Conservation (phyloP, 2,113 vertebrate genomes). For the Amazona guildingii region DNA sequence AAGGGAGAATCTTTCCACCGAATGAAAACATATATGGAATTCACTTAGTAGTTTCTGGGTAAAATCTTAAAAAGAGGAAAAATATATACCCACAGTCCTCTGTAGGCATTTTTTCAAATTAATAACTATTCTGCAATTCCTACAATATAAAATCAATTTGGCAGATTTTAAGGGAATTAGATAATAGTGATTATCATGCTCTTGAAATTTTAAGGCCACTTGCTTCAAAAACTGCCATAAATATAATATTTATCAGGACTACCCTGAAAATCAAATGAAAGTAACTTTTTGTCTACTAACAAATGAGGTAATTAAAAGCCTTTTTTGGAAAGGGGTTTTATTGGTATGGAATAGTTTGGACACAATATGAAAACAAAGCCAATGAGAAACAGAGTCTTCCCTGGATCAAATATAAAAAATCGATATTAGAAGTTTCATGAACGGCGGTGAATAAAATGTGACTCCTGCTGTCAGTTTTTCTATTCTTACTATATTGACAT, state of each 20-base stretch:
- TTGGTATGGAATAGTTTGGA: background rate
- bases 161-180: background rate
- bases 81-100: background rate
- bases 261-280: background rate
- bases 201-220: background rate
- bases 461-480: background rate
- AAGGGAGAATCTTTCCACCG: background rate
- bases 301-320: background rate
- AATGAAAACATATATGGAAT: background rate
- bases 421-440: background rate
- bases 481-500: background rate
- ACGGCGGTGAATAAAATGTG: background rate
- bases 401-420: background rate
- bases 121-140: background rate
- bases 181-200: background rate
- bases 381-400: background rate
- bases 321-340: background rate
- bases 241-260: background rate
- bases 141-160: background rate
- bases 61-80: background rate
- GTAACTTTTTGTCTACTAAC: background rate
- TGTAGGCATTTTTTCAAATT: background rate
- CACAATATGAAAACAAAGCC: background rate
- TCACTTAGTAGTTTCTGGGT: background rate
- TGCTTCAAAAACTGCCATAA: background rate